These are phyloP conservation scores for Hystrix brachyura DNA, from an alignment of 2,113 vertebrate species.

Conservation along the genomic window DNA sequence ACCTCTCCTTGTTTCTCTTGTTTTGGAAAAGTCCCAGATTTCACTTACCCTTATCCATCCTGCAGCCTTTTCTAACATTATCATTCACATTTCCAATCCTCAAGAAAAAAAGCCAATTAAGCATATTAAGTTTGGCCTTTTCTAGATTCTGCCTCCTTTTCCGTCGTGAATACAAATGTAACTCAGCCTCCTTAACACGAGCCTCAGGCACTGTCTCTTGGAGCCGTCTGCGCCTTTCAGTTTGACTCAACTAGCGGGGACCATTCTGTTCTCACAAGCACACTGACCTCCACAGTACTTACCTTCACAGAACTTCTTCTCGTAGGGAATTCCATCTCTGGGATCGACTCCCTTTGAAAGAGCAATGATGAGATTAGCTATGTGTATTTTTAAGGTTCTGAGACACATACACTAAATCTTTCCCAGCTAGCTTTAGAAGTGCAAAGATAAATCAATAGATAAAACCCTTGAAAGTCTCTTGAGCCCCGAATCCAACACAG, in stretches of 20 bases:
- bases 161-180: not conserved
- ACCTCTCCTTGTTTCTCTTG: not conserved
- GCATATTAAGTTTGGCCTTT: constrained; percentile 35
- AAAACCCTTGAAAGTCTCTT: not conserved
- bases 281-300: not conserved
- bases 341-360: constrained; percentile 88
- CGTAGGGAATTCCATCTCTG: constrained; percentile 88
- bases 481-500: not conserved
- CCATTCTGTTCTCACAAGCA: not conserved
- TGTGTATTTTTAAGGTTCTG: constrained; percentile 49
- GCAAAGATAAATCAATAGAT: not conserved
- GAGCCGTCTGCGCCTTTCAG: not conserved
- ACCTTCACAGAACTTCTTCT: constrained; percentile 92
- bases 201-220: not conserved
- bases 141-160: not conserved
- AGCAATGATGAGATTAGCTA: constrained; percentile 71
- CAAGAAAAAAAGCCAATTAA: not conserved
- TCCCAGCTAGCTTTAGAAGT: constrained; percentile 40
- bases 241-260: not conserved
- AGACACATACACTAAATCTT: not conserved
- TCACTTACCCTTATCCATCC: not conserved
- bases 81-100: not conserved
- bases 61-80: not conserved
- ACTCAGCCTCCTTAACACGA: not conserved
- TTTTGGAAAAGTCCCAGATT: constrained; percentile 14